These are phyloP conservation scores for Marmota flaviventris DNA, from an alignment of 2,113 vertebrate genomes.

Conservation along the genomic window DNA sequence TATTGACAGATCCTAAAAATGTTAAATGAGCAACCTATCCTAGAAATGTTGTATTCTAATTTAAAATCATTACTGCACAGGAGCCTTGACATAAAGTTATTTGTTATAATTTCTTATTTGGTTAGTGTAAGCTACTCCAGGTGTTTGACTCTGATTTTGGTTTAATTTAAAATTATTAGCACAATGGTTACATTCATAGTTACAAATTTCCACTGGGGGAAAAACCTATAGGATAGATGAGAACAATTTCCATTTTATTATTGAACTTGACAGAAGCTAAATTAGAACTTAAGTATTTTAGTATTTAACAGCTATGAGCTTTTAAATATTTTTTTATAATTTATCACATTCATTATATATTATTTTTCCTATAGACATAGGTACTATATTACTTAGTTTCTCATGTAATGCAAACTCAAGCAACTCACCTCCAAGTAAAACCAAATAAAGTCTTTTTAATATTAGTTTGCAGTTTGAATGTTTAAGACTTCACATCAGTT, in stretches of 20 bases:
- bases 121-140: slow-evolving; percentile 79
- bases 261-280: slow-evolving; percentile 62
- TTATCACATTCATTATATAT: slow-evolving; percentile 19
- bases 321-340: slow-evolving; percentile 68
- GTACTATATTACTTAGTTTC: background rate
- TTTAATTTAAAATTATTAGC: slow-evolving; percentile 86
- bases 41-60: slow-evolving; percentile 86
- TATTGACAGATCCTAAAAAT: slow-evolving; percentile 88
- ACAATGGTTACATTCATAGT: slow-evolving; percentile 80
- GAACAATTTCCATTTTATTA: slow-evolving; percentile 73
- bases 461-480: background rate
- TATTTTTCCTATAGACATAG: background rate
- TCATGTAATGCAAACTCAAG: background rate
- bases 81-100: slow-evolving; percentile 84
- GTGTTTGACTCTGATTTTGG: slow-evolving; percentile 85
- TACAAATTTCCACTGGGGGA: slow-evolving; percentile 46
- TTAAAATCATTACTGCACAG: slow-evolving; percentile 87
- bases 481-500: background rate
- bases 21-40: slow-evolving; percentile 86
- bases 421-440: background rate
- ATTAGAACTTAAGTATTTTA: slow-evolving; percentile 43
- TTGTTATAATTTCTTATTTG: slow-evolving; percentile 88
- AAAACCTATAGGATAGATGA: background rate
- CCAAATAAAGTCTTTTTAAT: background rate
- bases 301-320: slow-evolving; percentile 48